Evolutionary conservation across 2,797 vertebrate species (phyloP).

Genomic region (Leuciscus waleckii): DNA sequence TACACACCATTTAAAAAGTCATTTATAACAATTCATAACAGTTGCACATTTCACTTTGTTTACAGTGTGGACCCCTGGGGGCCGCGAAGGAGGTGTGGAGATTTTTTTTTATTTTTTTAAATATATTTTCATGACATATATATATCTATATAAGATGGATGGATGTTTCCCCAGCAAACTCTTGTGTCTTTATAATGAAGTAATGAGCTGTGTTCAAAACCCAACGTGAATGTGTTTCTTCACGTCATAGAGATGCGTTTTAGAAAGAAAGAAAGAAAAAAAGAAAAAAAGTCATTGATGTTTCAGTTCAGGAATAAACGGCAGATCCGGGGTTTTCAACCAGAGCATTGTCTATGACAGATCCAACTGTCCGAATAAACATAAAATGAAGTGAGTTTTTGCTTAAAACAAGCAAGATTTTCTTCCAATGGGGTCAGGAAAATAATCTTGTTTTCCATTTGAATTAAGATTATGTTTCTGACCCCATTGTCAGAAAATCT

Average conservation of each 20-base stretch:
- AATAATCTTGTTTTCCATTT: no score
- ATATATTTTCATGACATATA: no score
- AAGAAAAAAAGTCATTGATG: not conserved
- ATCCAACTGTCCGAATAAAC: not conserved
- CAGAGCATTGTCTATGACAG: not conserved
- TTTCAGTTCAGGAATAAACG: not conserved
- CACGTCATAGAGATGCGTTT: not conserved
- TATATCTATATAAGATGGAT: not conserved
- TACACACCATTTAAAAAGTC: not conserved
- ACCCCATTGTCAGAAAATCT: no score
- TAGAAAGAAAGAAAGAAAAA: no score
- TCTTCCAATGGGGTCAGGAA: no score
- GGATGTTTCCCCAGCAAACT: not conserved
- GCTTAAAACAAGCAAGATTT: no score
- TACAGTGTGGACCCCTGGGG: constrained; percentile 19
- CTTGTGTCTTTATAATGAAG: constrained; percentile 12
- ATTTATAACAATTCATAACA: not conserved
- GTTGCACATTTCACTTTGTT: constrained; percentile 19
- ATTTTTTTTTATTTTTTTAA: no score
- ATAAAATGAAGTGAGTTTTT: no score
- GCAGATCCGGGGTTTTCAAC: not conserved
- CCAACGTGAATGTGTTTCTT: not conserved
- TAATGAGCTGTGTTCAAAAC: constrained; percentile 29
- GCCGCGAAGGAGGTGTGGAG: not conserved
- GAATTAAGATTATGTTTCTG: no score